Percentiles rank a stretch among this genome's conserved stretches.
Conservation (phyloP, 2,797 vertebrate species). For the Syncerus caffer region DNA sequence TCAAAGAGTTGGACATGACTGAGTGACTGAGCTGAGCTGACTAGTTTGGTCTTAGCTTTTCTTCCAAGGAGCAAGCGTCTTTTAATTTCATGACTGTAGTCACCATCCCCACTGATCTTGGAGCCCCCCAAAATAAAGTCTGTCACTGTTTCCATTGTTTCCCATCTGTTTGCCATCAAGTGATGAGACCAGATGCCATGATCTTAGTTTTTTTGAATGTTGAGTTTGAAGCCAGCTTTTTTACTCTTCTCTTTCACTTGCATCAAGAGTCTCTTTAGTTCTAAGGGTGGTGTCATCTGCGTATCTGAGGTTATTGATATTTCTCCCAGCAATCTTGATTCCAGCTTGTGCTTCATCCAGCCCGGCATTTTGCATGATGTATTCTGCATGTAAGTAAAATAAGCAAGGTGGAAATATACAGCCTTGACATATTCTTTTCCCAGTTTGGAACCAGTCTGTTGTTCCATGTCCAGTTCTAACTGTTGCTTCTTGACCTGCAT, state of each 20-base stretch:
- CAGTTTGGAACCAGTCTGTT: neutral
- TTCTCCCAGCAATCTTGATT: neutral
- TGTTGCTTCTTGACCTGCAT: neutral
- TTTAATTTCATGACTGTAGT: neutral
- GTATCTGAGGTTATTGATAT: neutral
- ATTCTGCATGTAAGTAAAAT: neutral
- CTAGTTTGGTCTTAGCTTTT: neutral
- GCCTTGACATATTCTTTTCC: neutral
- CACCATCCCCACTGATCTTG: neutral
- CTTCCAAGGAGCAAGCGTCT: neutral
- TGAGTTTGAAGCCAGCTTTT: neutral
- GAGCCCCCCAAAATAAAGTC: neutral
- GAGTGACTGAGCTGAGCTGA: neutral
- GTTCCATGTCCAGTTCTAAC: neutral
- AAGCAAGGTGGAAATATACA: neutral
- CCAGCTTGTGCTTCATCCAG: neutral
- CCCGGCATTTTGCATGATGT: neutral
- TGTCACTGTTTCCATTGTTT: neutral
- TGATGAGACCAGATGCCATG: neutral
- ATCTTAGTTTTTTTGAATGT: neutral
- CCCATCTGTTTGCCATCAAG: neutral
- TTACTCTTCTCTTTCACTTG: neutral
- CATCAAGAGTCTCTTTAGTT: neutral
- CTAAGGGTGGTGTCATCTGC: neutral
- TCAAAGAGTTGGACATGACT: neutral